A percentile compares a stretch with the other conserved stretches of the same genome.
Conservation (phyloP, 2,797 vertebrate genomes). For the Dendrocincla tyrannina region DNA sequence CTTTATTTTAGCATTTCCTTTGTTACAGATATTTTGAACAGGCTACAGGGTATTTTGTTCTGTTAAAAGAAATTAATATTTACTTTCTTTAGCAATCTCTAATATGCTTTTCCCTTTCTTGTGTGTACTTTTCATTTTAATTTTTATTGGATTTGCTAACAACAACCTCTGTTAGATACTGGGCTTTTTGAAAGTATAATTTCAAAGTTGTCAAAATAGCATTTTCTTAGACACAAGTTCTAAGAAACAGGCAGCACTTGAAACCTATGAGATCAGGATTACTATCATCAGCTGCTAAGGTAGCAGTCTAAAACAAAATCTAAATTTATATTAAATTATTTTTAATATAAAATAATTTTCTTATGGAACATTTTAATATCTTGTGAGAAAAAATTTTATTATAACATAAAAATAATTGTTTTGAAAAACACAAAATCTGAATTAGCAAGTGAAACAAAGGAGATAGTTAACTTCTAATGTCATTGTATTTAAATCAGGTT, state of each 20-base stretch:
- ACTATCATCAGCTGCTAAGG: neutral
- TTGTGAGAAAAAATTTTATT: neutral
- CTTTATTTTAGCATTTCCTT: neutral
- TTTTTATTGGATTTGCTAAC: neutral
- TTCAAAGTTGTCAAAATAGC: neutral
- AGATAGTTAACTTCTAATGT: neutral
- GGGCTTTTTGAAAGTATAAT: rapidly evolving
- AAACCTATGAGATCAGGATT: neutral
- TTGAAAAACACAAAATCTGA: neutral
- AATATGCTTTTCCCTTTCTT: neutral
- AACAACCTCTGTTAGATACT: neutral
- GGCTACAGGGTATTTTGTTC: neutral
- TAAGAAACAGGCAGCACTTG: neutral
- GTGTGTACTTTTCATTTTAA: neutral
- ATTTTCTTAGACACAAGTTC: neutral
- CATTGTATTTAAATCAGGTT: neutral
- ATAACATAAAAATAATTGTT: neutral
- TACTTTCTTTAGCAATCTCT: neutral
- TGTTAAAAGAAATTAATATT: neutral
- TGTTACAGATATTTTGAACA: neutral
- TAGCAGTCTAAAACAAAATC: neutral
- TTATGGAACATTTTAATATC: neutral
- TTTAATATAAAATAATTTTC: neutral
- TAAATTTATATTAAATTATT: neutral
- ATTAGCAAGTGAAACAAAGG: neutral